Evolutionary conservation across 2,797 vertebrate genomes (phyloP), one percentile per base, ranked within the genome.

Genomic region (Brachyalestes nurse): DNA sequence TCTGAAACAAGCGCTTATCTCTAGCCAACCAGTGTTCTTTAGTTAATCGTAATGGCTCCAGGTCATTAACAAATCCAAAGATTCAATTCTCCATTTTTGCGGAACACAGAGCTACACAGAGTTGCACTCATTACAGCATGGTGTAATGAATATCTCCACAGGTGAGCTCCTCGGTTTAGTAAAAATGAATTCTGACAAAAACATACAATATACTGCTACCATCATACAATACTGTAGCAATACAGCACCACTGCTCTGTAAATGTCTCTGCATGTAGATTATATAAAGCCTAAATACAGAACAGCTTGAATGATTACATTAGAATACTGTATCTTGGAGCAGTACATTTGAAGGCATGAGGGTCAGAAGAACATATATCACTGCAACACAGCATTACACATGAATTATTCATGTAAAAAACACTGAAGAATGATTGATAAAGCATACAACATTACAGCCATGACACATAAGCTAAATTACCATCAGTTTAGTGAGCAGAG

Each of bases 321-420:
- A 23, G 23, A 51, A 53, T 51, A 17, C 69, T 28, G 23, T 5
- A 17, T 40, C 28, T 23, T 53, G 67, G 45, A 53, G 34, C 16
- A 28, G 17, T 58, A 17, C 72, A 25, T 42, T 49, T 6, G 38
- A 21, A 3, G 42, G 38, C 23, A 64, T 17, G 10, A 17, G 25
- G 16, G 61, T 16, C 23, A 45, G 65, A 67, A 9, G 21, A 49
- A 70, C 9, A 45, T 45, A 47, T 51, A 47, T 60, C 9, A 23
- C 13, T 14, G 13, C 7, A 28, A 40, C 25, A 49, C 6, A 47
- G 40, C 40, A 69, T 69, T 47, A 2, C 42, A 47, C 17, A 47
- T 64, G 61, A 64, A 38, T 64, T 64, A 64, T 38, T 64, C 61
- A 64, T 64, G 13, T 60, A 23, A 25, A 64, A 64, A 5, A 64